phyloP scores from a whole-genome alignment of 2,888 invertebrate species.

The Ichneumoninae sp. region DNA sequence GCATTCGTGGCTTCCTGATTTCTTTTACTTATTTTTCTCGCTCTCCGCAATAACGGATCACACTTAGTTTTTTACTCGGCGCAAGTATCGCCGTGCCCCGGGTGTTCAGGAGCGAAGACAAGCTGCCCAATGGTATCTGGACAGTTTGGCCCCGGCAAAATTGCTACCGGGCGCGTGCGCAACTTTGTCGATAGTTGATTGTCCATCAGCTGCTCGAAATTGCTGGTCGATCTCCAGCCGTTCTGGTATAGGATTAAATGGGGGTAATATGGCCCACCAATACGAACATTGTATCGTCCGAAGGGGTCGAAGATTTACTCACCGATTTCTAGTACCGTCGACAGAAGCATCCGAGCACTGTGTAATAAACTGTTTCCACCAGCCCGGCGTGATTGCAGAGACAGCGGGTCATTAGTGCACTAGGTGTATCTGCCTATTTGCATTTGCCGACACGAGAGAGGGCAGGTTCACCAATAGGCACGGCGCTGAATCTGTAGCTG shows the following conservation, averaged over 20 bases:
- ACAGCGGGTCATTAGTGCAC: conserved; percentile 41
- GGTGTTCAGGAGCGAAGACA: not conserved
- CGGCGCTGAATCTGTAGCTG: conserved; percentile 6
- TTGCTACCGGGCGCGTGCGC: too few relatives aligned
- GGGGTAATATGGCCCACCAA: too few relatives aligned
- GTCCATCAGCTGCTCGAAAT: not conserved
- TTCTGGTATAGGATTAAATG: too few relatives aligned
- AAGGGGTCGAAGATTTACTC: not conserved
- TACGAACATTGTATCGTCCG: not conserved
- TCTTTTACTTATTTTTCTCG: not conserved
- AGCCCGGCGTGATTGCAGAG: conserved; percentile 39
- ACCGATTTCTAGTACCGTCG: not conserved
- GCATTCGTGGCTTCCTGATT: conserved; percentile 29
- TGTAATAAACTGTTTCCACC: conserved; percentile 25
- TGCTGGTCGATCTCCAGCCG: not conserved
- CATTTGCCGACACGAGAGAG: conserved; percentile 60
- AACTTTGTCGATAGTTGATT: not conserved
- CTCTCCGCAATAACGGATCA: conserved; percentile 6
- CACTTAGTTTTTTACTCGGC: conserved; percentile 46
- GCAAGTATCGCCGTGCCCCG: conserved; percentile 8
- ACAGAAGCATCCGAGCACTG: conserved; percentile 24
- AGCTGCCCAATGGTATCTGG: not conserved
- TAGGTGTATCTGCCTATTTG: conserved; percentile 52
- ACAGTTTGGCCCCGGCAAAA: not conserved
- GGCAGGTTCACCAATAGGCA: conserved; percentile 5